These are phyloP conservation scores for Blastobasis adustella DNA, from an alignment of 2,888 invertebrate genomes.

Conservation along the genomic window DNA sequence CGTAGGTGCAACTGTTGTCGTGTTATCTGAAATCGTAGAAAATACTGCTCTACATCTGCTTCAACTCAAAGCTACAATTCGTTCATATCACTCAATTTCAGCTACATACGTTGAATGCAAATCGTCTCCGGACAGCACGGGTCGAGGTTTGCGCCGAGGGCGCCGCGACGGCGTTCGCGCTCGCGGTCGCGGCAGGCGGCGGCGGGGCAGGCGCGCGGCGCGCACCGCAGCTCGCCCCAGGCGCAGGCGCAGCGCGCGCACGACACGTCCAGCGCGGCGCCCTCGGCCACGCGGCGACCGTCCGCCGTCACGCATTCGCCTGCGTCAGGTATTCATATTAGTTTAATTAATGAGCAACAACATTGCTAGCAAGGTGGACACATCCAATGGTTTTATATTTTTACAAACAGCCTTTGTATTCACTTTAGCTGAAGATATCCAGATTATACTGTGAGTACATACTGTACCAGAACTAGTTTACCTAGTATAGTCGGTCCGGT, in stretches of 20 bases:
- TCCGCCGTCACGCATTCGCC: constrained; percentile 47
- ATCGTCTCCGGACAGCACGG: constrained; percentile 52
- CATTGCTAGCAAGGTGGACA: too few relatives aligned
- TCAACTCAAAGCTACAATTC: too few relatives aligned
- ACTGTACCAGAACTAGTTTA: too few relatives aligned
- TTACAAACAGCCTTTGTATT: too few relatives aligned
- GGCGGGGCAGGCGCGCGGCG: constrained; percentile 35
- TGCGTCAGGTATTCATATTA: constrained; percentile 10
- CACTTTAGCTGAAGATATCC: too few relatives aligned
- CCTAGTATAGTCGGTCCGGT: too few relatives aligned
- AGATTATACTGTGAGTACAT: too few relatives aligned
- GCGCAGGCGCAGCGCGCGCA: constrained; percentile 52
- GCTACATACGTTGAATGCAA: constrained; percentile 37
- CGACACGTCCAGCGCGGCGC: constrained; percentile 35
- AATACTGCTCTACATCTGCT: too few relatives aligned
- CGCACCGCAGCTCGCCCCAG: constrained; percentile 47
- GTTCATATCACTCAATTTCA: too few relatives aligned
- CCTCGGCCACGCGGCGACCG: constrained; percentile 41
- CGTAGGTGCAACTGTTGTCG: too few relatives aligned
- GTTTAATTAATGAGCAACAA: too few relatives aligned
- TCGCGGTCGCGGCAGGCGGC: constrained; percentile 30
- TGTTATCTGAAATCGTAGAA: constrained; percentile 33
- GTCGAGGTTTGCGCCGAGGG: constrained; percentile 21
- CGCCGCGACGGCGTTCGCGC: constrained; percentile 19
- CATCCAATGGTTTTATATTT: too few relatives aligned